Percentiles rank a stretch among this genome's conserved stretches.
These are phyloP conservation scores for Pharmacophagus antenor DNA, from an alignment of 2,888 invertebrate genomes.

Conservation along the genomic window DNA sequence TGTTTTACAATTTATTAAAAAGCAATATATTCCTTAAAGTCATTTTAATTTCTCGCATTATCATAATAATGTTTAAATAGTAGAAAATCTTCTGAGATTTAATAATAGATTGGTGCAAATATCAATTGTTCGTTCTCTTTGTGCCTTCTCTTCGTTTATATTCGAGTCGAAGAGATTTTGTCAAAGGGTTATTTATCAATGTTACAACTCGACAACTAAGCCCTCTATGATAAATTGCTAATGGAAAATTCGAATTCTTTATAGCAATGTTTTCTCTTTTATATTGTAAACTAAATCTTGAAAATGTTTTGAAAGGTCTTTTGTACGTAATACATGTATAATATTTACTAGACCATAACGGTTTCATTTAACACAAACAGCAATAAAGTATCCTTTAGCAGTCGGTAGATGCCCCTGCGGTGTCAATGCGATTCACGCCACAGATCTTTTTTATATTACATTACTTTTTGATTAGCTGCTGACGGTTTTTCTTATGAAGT, in stretches of 20 bases:
- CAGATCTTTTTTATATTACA: no score
- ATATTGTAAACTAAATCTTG: no score
- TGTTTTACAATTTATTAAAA: no score
- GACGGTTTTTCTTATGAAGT: no score
- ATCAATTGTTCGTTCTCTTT: conserved; percentile 8
- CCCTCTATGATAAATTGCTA: conserved; percentile 24
- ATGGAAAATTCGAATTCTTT: neutral
- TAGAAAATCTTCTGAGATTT: neutral
- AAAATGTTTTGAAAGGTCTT: no score
- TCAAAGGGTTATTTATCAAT: conserved; percentile 26
- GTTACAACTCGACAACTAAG: conserved; percentile 5
- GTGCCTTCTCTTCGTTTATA: conserved; percentile 4
- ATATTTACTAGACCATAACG: no score
- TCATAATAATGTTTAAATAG: neutral
- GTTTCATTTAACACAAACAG: no score
- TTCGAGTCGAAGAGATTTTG: conserved; percentile 16
- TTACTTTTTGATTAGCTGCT: no score
- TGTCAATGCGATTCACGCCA: no score
- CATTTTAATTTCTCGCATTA: neutral
- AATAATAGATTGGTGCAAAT: conserved; percentile 7
- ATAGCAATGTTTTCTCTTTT: neutral
- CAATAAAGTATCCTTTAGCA: no score
- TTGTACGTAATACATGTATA: no score
- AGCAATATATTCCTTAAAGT: neutral
- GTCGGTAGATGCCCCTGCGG: no score